A percentile compares a stretch with the other conserved stretches of the same genome.
These are phyloP conservation scores for Acrossocheilus wenchowensis DNA, from an alignment of 2,797 vertebrate genomes.

Conservation along the genomic window DNA sequence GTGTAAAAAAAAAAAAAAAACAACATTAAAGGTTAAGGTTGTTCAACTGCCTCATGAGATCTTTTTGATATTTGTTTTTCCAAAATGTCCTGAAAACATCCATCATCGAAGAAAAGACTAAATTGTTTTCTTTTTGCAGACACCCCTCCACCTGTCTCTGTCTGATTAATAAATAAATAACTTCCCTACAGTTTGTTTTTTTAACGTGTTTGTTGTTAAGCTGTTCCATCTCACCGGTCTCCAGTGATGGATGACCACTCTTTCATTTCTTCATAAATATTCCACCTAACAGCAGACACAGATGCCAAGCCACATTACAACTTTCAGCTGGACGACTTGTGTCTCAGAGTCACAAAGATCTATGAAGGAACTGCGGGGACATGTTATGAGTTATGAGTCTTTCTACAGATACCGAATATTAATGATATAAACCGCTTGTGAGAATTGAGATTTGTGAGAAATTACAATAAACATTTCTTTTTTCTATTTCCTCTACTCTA, in stretches of 20 bases:
- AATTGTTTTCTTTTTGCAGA: not conserved
- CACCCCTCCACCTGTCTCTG: conserved; percentile 3
- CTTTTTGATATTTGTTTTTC: not conserved
- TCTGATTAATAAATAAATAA: conserved; percentile 9
- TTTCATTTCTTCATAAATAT: conserved; percentile 28
- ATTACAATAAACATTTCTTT: not conserved
- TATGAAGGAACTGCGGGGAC: not conserved
- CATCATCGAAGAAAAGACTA: no score
- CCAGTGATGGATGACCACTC: conserved; percentile 23
- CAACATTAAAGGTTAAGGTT: not conserved
- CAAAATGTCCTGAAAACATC: not conserved
- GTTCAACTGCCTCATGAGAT: not conserved
- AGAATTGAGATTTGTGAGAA: not conserved
- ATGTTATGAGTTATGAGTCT: not conserved
- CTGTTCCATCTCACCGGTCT: conserved; percentile 8
- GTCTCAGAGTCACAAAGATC: not conserved
- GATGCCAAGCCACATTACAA: conserved; percentile 19
- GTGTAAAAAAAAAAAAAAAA: not conserved
- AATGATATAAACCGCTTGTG: not conserved
- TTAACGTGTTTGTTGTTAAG: conserved; percentile 7
- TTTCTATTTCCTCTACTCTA: not conserved
- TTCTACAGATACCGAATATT: not conserved
- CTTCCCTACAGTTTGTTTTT: conserved; percentile 13
- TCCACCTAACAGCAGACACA: conserved; percentile 19
- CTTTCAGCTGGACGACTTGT: not conserved